Evolutionary conservation across 2,888 invertebrate genomes (phyloP).

Genomic region (Thysanoteuthis rhombus): DNA sequence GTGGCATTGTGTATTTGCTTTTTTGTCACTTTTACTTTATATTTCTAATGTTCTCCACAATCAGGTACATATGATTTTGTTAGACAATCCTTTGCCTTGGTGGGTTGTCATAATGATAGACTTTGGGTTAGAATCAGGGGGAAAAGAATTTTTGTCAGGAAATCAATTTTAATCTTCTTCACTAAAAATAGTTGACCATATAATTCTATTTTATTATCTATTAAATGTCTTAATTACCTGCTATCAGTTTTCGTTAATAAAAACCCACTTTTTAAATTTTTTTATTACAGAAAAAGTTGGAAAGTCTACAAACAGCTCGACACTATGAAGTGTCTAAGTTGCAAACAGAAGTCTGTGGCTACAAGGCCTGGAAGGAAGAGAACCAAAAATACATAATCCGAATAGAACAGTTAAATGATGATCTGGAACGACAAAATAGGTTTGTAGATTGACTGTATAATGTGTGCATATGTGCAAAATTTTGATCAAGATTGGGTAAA

Average conservation of each 20-base stretch:
- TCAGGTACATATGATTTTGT: too few species aligned
- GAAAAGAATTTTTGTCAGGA: background rate
- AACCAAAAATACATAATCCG: constrained; percentile 27
- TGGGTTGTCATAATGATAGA: background rate
- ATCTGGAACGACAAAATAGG: constrained; percentile 28
- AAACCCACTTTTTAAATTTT: background rate
- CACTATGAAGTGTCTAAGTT: constrained; percentile 1
- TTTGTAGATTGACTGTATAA: background rate
- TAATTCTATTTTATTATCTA: background rate
- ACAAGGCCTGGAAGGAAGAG: constrained; percentile 24
- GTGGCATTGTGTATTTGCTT: background rate
- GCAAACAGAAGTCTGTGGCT: constrained; percentile 21
- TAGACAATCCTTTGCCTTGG: background rate
- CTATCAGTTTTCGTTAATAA: too few species aligned
- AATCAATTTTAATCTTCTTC: background rate
- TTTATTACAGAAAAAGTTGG: background rate
- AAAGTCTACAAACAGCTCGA: background rate
- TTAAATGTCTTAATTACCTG: too few species aligned
- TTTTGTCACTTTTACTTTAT: background rate
- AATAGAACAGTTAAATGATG: constrained; percentile 26
- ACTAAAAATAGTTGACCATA: background rate
- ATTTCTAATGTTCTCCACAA: background rate
- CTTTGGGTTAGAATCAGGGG: background rate
- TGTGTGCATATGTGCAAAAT: background rate
- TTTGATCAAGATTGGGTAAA: too few species aligned